Conservation (phyloP, 2,113 vertebrate species). For the Xenopus borealis region DNA sequence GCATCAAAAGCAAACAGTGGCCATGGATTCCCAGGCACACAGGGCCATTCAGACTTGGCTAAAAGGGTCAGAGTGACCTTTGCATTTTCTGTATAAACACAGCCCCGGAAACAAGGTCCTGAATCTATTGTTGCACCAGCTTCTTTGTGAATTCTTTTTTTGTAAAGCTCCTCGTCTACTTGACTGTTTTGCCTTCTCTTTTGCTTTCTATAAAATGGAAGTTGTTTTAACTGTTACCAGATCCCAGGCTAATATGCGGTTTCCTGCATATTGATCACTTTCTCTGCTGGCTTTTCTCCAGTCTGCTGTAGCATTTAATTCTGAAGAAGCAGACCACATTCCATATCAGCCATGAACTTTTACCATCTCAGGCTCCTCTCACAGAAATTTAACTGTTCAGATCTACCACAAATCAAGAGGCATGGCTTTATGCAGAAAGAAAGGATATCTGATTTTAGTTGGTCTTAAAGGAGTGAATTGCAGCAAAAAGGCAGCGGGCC, state of each 20-base stretch:
- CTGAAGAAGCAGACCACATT: neutral
- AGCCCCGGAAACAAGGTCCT: constrained; percentile 25
- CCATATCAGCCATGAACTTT: neutral
- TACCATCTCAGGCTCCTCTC: no score
- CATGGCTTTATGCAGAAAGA: no score
- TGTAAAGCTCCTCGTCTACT: neutral
- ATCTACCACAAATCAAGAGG: no score
- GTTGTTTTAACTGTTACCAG: constrained; percentile 28
- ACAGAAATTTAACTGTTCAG: no score
- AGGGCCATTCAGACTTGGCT: constrained; percentile 13
- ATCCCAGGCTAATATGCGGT: constrained; percentile 20
- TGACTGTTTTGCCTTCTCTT: neutral
- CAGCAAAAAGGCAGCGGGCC: no score
- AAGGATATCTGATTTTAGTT: no score
- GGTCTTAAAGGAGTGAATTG: no score
- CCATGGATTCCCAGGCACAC: neutral
- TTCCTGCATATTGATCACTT: constrained; percentile 35
- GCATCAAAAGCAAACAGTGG: neutral
- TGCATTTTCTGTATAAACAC: constrained; percentile 24
- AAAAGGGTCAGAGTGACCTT: constrained; percentile 34
- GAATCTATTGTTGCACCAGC: neutral
- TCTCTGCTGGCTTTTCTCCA: constrained; percentile 13
- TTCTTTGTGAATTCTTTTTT: neutral
- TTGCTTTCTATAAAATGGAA: neutral
- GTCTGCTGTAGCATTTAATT: neutral